Conservation (phyloP, 2,797 vertebrate species). For the Schizothorax lantsangensis region DNA sequence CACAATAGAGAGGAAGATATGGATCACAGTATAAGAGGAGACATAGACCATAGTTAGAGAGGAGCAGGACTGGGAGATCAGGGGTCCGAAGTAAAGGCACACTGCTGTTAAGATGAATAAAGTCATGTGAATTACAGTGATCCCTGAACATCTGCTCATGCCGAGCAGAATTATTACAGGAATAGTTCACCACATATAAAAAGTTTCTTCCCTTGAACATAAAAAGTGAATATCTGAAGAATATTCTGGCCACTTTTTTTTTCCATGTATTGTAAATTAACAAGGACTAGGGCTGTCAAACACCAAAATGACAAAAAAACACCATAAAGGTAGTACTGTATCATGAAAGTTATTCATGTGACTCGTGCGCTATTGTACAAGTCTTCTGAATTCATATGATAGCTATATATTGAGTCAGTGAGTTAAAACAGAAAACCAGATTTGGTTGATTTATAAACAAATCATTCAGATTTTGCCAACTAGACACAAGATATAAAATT, state of each 20-base stretch:
- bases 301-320: background rate
- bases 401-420: background rate
- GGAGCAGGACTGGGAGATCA: slow-evolving; percentile 25
- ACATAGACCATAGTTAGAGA: slow-evolving; percentile 39
- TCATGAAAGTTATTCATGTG: background rate
- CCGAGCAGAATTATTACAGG: background rate
- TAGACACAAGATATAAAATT: background rate
- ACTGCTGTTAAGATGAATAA: slow-evolving; percentile 46
- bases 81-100: slow-evolving; percentile 34
- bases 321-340: background rate
- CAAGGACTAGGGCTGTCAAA: background rate
- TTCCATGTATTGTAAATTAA: background rate
- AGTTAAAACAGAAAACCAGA: background rate
- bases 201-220: background rate
- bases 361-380: background rate
- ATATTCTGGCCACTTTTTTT: background rate
- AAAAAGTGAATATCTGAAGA: background rate
- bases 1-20: slow-evolving; percentile 10
- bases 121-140: slow-evolving; percentile 40
- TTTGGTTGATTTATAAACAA: background rate
- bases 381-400: background rate
- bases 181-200: background rate
- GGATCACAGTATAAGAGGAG: slow-evolving; percentile 31
- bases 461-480: background rate
- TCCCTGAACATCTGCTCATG: slow-evolving; percentile 46